Percentiles rank a stretch among this genome's conserved stretches.
These are phyloP conservation scores for Myotis pilosus DNA, from an alignment of 2,797 vertebrate genomes.

Conservation along the genomic window DNA sequence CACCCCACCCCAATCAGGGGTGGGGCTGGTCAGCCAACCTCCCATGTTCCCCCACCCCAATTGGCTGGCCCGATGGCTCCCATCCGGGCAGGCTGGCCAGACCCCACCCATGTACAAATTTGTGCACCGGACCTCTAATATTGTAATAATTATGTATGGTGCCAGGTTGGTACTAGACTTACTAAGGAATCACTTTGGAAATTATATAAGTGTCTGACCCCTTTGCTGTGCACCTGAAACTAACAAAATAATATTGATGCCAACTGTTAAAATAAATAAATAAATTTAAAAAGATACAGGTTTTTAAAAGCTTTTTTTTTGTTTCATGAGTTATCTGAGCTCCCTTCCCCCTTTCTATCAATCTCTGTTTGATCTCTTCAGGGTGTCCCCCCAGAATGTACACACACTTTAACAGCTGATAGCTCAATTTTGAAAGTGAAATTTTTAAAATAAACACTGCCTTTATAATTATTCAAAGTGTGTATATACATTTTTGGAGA, in stretches of 20 bases:
- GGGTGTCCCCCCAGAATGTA: too few relatives aligned
- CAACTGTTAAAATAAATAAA: background rate
- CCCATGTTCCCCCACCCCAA: too few relatives aligned
- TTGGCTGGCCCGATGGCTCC: too few relatives aligned
- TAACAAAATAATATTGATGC: background rate
- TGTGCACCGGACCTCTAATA: background rate
- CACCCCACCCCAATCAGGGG: too few relatives aligned
- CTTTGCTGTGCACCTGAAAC: background rate
- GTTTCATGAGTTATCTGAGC: background rate
- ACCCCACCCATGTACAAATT: too few relatives aligned
- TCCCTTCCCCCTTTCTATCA: background rate
- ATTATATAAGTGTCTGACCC: background rate
- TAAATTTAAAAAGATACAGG: background rate
- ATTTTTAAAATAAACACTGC: too few relatives aligned
- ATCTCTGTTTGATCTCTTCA: background rate
- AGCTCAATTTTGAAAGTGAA: too few relatives aligned
- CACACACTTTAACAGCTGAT: too few relatives aligned
- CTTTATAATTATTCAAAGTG: too few relatives aligned
- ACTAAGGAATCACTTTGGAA: background rate
- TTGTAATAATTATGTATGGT: background rate
- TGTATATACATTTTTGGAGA: too few relatives aligned
- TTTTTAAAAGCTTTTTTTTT: conserved; percentile 9
- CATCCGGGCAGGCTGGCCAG: too few relatives aligned
- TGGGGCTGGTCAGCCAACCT: too few relatives aligned
- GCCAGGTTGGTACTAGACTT: background rate